phyloP scores from a whole-genome alignment of 2,888 invertebrate species.

The Tetheella fluctuosa region DNA sequence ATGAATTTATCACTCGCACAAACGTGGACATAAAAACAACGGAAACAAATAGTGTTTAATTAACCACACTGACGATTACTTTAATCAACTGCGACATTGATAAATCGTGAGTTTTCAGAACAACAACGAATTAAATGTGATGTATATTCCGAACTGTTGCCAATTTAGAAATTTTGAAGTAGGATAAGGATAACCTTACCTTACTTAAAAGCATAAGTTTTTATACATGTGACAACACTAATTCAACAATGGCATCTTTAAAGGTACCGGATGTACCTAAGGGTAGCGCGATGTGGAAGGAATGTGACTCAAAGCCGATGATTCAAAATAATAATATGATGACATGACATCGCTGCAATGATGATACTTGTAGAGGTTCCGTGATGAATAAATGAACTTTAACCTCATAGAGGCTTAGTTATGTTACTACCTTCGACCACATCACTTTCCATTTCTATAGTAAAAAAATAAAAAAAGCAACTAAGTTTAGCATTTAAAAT shows the following conservation, averaged over 20 bases:
- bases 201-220: no score
- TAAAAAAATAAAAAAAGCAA: no score
- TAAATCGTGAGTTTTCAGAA: not conserved
- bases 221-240: not conserved
- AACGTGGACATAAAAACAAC: constrained; percentile 13
- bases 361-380: not conserved
- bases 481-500: no score
- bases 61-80: constrained; percentile 28
- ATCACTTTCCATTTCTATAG: no score
- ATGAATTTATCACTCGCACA: not conserved
- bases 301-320: not conserved
- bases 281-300: not conserved
- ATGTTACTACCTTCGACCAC: no score
- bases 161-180: not conserved
- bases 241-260: not conserved
- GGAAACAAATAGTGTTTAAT: constrained; percentile 35
- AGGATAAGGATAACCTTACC: no score
- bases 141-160: not conserved
- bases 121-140: not conserved
- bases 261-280: constrained; percentile 1
- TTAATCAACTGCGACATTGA: constrained; percentile 27
- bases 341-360: not conserved
- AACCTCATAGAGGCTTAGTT: no score
- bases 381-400: no score
- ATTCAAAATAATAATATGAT: not conserved